Percentiles rank a stretch among this genome's conserved stretches.
Evolutionary conservation across 1,140 invertebrate genomes (phyloP).

Genomic region (Leptoteleia sp.): DNA sequence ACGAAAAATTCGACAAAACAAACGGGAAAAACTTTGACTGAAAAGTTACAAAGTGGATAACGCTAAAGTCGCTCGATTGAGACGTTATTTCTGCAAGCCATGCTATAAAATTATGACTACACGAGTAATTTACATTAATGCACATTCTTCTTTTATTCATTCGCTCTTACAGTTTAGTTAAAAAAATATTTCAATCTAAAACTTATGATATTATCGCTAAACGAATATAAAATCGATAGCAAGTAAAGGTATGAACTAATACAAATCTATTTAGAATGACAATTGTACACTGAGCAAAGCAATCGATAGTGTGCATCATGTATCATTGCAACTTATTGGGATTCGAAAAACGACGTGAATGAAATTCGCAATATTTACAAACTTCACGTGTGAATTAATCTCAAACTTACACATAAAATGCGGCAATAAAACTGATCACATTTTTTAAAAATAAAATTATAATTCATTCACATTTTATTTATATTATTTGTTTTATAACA

Average conservation of each 20-base stretch:
- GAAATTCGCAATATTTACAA: conserved; percentile 70
- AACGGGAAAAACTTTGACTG: conserved; percentile 18
- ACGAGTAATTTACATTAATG: conserved; percentile 65
- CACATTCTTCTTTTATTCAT: conserved; percentile 55
- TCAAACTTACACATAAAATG: conserved; percentile 52
- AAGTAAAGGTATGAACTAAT: conserved; percentile 59
- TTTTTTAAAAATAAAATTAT: conserved; percentile 18
- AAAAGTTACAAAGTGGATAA: conserved; percentile 26
- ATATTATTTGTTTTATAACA: too few species aligned
- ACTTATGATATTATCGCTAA: conserved; percentile 64
- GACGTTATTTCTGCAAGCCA: conserved; percentile 51
- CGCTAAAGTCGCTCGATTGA: conserved; percentile 40
- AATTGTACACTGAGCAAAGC: conserved; percentile 66
- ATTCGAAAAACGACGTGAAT: conserved; percentile 61
- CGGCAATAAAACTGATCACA: conserved; percentile 18
- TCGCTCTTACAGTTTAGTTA: conserved; percentile 65
- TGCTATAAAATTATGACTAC: conserved; percentile 64
- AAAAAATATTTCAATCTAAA: conserved; percentile 69
- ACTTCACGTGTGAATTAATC: conserved; percentile 51
- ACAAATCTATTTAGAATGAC: conserved; percentile 56
- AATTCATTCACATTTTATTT: conserved; percentile 15
- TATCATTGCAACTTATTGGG: conserved; percentile 44
- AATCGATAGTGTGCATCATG: conserved; percentile 55
- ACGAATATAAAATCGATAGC: conserved; percentile 61
- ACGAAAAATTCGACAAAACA: conserved; percentile 13